Evolutionary conservation across 64 coral and sea anemone species (phyloP), one percentile per base, ranked within the genome.

Genomic region (Pocillopora damicornis): DNA sequence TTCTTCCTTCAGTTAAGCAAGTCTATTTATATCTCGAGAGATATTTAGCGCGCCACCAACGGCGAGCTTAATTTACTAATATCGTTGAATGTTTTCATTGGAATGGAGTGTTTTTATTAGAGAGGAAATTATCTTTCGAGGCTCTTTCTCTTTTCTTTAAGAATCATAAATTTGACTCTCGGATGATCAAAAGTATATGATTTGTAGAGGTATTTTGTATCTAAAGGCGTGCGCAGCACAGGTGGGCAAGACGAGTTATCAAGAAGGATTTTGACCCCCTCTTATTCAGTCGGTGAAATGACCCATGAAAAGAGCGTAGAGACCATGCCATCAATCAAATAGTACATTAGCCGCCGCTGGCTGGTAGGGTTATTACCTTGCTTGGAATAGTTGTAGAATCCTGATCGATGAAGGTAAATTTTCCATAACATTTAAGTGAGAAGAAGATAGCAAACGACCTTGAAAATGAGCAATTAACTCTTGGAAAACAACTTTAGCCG

Each of bases 201-300:
- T 71, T 23, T 5, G 22, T 25, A 23, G 18, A 71, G 22, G 69
- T 58, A 3, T 22, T 73, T 57, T 51, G 42, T 85, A 26, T 37
- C 5, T n/a, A 20, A 58, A 63, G 64, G 64, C 42, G 80, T 72
- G 22, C 42, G 42, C n/a, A 72, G 36, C 15, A 10, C 37, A 85
- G 81, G 42, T 85, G 81, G 37, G 20, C 81, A 85, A 57, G 71
- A 57, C 64, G 16, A 73, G 81, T 58, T 10, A 22, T 20, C 81
- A 72, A 73, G 20, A 58, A 20, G 60, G 57, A 63, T 63, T 81
- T 71, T 73, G 63, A 85, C 36, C 81, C 30, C 63, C 81, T 26
- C 65, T 85, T 58, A 72, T 85, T 57, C 64, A 58, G 22, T n/a
- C 9, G 18, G 81, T 57, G 37, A 51, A 85, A 85, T 85, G 65